Evolutionary conservation across 2,113 vertebrate species (phyloP).

Genomic region (Trogon surrucura): DNA sequence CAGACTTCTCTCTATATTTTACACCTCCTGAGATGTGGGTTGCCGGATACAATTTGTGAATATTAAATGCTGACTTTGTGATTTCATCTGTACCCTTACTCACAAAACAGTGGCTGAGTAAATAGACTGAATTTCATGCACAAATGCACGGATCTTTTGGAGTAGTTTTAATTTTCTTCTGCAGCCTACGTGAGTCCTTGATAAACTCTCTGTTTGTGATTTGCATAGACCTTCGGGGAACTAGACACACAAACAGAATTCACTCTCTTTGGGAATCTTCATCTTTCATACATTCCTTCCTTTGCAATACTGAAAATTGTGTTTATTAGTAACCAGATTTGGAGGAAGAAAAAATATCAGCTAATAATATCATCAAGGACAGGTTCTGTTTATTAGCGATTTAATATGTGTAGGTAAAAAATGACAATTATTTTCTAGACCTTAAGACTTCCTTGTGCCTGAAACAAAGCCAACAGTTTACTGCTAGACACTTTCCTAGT

Average conservation of each 20-base stretch:
- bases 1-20: neutral
- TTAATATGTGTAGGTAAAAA: rapidly evolving
- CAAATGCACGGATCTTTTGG: neutral
- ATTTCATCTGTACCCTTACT: neutral
- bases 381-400: neutral
- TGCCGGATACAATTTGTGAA: neutral
- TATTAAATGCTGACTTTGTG: neutral
- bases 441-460: neutral
- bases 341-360: neutral
- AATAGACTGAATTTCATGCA: neutral
- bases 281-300: neutral
- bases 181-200: neutral
- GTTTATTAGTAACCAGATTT: neutral
- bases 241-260: neutral
- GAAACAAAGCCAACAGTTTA: neutral
- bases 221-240: neutral
- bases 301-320: neutral
- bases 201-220: neutral
- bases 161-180: neutral
- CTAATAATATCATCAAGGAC: neutral
- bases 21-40: neutral
- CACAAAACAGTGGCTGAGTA: neutral
- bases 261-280: neutral
- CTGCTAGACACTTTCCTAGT: neutral
- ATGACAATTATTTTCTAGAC: neutral